Evolutionary conservation across 2,888 invertebrate species (phyloP).

Genomic region (Orchesellides sinensis): DNA sequence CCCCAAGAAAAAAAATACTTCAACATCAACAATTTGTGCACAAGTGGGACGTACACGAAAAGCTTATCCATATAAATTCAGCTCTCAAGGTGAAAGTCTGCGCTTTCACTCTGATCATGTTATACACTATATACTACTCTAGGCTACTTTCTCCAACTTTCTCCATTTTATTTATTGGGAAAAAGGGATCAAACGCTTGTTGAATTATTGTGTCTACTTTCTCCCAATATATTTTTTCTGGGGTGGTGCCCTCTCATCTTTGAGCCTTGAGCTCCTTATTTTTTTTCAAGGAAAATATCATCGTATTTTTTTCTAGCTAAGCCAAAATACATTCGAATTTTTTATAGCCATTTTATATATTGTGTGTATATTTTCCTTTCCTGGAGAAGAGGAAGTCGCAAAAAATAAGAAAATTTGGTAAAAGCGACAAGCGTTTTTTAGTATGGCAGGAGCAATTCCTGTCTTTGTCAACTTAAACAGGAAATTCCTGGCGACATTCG

Average conservation of each 20-base stretch:
- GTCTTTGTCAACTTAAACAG: not conserved
- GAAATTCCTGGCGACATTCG: not conserved
- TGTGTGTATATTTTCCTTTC: not conserved
- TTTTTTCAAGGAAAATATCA: not conserved
- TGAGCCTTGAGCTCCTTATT: not conserved
- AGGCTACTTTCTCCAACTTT: too few species aligned
- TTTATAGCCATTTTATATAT: not conserved
- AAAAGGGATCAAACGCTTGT: not conserved
- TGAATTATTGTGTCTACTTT: too few species aligned
- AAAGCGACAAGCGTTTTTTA: too few species aligned
- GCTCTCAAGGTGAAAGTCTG: too few species aligned
- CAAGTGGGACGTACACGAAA: too few species aligned
- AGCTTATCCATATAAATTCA: too few species aligned
- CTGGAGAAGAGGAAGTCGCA: not conserved
- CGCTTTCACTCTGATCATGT: too few species aligned
- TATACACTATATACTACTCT: too few species aligned
- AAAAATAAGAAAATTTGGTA: not conserved
- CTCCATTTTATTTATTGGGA: conserved; percentile 24
- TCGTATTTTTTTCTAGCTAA: not conserved
- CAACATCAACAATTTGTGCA: too few species aligned
- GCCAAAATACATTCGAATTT: not conserved
- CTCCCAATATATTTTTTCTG: too few species aligned
- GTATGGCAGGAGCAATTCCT: not conserved
- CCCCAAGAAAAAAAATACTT: not conserved
- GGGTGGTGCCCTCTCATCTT: too few species aligned